Base-by-base conservation (phyloP, 2,113 vertebrate genomes). In the Hyperopisus bebe region DNA sequence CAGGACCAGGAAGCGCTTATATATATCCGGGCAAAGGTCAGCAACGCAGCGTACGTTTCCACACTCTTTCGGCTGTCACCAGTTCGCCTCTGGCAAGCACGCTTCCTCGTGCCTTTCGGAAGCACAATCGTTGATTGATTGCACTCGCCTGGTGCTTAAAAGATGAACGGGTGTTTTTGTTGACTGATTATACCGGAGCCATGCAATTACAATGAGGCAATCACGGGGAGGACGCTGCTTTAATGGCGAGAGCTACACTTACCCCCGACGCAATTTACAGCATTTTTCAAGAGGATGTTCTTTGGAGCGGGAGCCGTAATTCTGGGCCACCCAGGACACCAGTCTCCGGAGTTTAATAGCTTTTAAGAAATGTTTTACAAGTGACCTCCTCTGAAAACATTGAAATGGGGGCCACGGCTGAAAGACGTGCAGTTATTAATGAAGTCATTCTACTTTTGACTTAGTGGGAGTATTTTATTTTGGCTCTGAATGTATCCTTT, bases 341-440 rank as follows among this genome's bases (percentile, higher is more conserved):
- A 44, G 42, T 47, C 83, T 70, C 55, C 24, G n/a, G 77, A 89
- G 89, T 89, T 89, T 89, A 89, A 85, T 89, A 70, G 83, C 89
- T 89, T 89, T 89, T 85, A 89, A 86, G 88, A 62, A 70, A 89
- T 89, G 53, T 85, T 89, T 86, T 48, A 62, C 82, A 70, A 39
- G 82, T 89, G 82, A 85, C 83, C 82, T 70, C 42, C 80, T 89
- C 82, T 42, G 84, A 90, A 87, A 62, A 47, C 58, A 70, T 50
- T 31, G 46, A 51, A 83, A 89, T 83, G 48, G 74, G 39, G 46
- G 47, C 46, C 48, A 24, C 3, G 15, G 74, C 48, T 53, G 48
- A n/a, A 53, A 89, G 70, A 31, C 88, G 24, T 39, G 66, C 27
- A 82, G 70, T 89, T 89, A 89, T 89, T 35, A 89, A 89, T 80